These are phyloP conservation scores for Agonopterix alstromeriana DNA, from an alignment of 2,888 invertebrate species.

Conservation along the genomic window DNA sequence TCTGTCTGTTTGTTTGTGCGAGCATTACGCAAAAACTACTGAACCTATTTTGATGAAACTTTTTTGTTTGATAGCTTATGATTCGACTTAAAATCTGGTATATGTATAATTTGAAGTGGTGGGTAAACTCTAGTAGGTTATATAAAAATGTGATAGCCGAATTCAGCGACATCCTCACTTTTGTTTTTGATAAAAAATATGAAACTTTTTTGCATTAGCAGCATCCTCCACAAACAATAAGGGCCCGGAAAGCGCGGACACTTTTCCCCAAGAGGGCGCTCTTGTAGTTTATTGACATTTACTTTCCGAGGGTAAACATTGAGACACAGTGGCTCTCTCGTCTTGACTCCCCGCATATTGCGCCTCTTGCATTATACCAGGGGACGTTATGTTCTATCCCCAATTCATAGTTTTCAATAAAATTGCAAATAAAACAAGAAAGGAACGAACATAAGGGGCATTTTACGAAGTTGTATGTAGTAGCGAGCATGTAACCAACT, in stretches of 20 bases:
- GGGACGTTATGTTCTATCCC: no score
- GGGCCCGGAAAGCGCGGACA: conserved; percentile 37
- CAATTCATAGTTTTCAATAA: not conserved
- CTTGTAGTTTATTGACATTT: conserved; percentile 73
- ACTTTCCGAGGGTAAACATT: conserved; percentile 68
- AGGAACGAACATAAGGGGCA: not conserved
- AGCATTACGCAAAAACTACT: no score
- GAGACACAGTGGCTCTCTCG: conserved; percentile 47
- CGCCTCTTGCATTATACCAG: conserved; percentile 4
- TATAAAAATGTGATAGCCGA: no score
- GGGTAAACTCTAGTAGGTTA: no score
- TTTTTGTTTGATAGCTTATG: no score
- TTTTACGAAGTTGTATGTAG: not conserved
- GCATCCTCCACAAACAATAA: conserved; percentile 39
- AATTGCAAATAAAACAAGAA: not conserved
- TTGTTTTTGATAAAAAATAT: not conserved
- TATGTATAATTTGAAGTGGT: no score
- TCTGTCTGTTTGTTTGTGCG: no score
- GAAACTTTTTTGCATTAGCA: not conserved
- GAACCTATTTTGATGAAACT: no score
- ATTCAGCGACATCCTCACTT: no score
- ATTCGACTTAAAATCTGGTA: no score
- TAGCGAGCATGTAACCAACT: conserved; percentile 1
- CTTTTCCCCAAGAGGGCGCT: conserved; percentile 49
- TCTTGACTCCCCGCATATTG: conserved; percentile 31